phyloP scores from a whole-genome alignment of 2,113 vertebrate genomes.

The Tylochromis polylepis region DNA sequence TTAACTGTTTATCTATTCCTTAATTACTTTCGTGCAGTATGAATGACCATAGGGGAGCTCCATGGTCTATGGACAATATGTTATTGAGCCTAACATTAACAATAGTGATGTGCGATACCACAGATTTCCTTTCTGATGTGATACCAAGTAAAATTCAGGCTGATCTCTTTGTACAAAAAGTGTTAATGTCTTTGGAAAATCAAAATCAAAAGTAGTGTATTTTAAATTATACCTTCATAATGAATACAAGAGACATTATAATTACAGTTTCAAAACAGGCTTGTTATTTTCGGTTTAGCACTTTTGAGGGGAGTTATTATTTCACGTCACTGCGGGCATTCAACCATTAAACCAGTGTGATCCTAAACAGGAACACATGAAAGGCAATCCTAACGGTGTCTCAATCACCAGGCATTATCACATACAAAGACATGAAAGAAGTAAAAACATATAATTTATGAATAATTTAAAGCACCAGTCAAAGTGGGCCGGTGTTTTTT shows the following conservation, averaged over 20 bases:
- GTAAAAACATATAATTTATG: background rate
- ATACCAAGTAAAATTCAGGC: background rate
- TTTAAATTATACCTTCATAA: background rate
- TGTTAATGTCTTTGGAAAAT: background rate
- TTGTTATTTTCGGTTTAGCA: too few relatives aligned
- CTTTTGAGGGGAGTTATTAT: background rate
- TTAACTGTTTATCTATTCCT: background rate
- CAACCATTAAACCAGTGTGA: background rate
- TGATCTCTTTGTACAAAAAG: background rate
- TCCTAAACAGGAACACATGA: background rate
- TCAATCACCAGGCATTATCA: background rate
- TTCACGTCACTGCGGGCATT: background rate
- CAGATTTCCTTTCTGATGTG: too few relatives aligned
- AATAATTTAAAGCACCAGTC: background rate
- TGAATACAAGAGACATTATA: background rate
- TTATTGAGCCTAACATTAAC: background rate
- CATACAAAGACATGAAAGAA: background rate
- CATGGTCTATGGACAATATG: background rate
- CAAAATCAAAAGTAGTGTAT: background rate
- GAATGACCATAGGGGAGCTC: background rate
- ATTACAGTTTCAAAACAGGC: too few relatives aligned
- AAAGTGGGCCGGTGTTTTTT: background rate
- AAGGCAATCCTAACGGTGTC: fast-evolving
- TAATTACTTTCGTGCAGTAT: background rate
- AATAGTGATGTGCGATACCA: background rate